Base-by-base conservation (phyloP, 2,888 invertebrate species). In the Dryadula phaetusa region DNA sequence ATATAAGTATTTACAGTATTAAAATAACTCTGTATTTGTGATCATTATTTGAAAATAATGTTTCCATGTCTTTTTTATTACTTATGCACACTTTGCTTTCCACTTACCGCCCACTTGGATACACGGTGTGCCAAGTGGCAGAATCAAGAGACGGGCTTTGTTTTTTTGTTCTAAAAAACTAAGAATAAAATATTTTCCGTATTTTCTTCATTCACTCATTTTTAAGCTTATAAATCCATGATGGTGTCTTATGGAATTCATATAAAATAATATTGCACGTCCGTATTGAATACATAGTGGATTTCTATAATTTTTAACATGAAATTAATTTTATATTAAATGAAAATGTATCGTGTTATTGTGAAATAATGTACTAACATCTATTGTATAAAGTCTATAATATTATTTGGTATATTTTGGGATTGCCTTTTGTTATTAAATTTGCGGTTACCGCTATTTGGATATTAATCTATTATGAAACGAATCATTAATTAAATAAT, bases 381-480 rank as follows among this genome's bases (percentile, higher is more conserved):
- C 16, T 37, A 56, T n/a, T n/a, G 22, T 20, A 37, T 56, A 16
- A 42, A 42, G 2, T 10, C 12, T 7, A 37, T 37, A 37, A 37
- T 37, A 37, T 12, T 37, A 60, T 44, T 42, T 18, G 18, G 44
- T 28, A 44, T 3, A 34, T 40, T 42, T 28, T 18, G 28, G 28
- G 28, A 20, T 10, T 40, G n/a, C 40, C 12, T 42, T 44, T 28
- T 20, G 37, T 37, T 44, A 52, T 28, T 28, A 28, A 28, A 37
- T 44, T 44, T 60, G 60, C 42, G 42, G 44, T 44, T 28, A n/a
- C 1, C 28, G 18, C 44, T 44, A 18, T 60, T 22, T 28, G 42
- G 25, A 44, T 60, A 44, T 44, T 42, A 60, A 42, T 44, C 25
- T 28, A 16, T 60, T 60, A 60, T 18, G 16, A 28, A 60, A 44